Evolutionary conservation across 2,888 invertebrate species (phyloP).

Genomic region (Magallana nippona): DNA sequence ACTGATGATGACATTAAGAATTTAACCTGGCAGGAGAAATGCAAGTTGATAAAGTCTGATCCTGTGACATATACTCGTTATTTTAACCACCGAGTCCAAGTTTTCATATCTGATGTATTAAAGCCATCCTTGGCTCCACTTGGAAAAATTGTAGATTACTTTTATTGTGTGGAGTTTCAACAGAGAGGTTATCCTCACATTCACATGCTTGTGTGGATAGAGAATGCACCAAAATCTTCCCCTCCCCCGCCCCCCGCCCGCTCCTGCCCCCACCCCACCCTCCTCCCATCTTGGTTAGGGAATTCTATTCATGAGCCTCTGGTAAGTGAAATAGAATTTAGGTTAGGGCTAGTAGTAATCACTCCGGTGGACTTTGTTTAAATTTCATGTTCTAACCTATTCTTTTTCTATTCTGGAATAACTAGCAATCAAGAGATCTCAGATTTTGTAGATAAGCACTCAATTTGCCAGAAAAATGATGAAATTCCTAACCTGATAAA

Average conservation of each 20-base stretch:
- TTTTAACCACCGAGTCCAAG: conserved; percentile 49
- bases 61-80: conserved; percentile 51
- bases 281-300: no score
- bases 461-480: neutral
- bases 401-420: no score
- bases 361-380: no score
- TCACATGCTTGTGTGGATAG: conserved; percentile 15
- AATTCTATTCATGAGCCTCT: no score
- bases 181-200: conserved; percentile 53
- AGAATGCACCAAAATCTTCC: conserved; percentile 1
- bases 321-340: no score
- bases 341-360: no score
- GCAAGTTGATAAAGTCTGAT: conserved; percentile 51
- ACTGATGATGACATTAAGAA: conserved; percentile 39
- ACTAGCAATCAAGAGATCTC: neutral
- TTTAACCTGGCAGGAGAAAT: conserved; percentile 54
- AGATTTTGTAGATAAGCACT: neutral
- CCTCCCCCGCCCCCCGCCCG: no score
- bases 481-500: conserved; percentile 14
- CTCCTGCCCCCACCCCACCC: no score
- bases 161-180: conserved; percentile 52
- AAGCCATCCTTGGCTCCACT: conserved; percentile 35
- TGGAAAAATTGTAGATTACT: conserved; percentile 45
- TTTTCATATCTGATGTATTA: conserved; percentile 37
- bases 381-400: no score